Base-by-base conservation (phyloP, 2,113 vertebrate species). In the Elgaria multicarinata region DNA sequence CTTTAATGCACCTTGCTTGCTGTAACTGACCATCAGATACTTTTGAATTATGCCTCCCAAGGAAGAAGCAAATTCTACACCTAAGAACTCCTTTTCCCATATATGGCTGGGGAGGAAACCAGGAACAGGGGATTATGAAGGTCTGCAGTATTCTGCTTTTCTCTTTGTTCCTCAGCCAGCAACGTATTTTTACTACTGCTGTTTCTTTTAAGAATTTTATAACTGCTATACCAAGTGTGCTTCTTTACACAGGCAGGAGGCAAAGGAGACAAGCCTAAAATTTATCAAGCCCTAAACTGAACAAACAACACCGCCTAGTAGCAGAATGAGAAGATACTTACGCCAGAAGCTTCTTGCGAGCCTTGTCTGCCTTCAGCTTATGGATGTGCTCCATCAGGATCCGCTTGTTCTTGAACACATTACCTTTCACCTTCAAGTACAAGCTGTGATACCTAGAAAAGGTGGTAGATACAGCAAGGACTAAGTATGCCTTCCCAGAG, bases 361-460 rank as follows among this genome's bases (percentile, higher is more conserved):
- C 99, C 87, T 99, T 99, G 93, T 99, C 99, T 0, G 99, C 99
- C 98, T 99, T 99, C 94, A 99, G 98, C 92, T 99, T 99, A 97
- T 99, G 99, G 94, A 99, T 99, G 97, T 99, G 99, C 92, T 99
- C 99, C 99, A 99, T 99, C 44, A 99, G 98, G 95, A 99, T 99
- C 64, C 98, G 96, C 95, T 99, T 99, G 95, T 99, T 99, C 97
- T 99, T 99, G 97, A 99, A 99, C 89, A 99, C 98, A 0, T 99
- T 99, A 26, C 99, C 99, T 96, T 99, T 99, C 22, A 99, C 99
- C 93, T 98, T 99, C 96, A 99, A 97, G 95, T 99, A 99, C 39
- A 99, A 97, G 96, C 98, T 99, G 97, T 99, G 99, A 88, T 99
- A 99, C 99, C 99, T 99, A 86, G 0, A 28, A 16, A n/a, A 39